phyloP scores from a whole-genome alignment of 2,113 vertebrate species.

The Zosterops pallidus region DNA sequence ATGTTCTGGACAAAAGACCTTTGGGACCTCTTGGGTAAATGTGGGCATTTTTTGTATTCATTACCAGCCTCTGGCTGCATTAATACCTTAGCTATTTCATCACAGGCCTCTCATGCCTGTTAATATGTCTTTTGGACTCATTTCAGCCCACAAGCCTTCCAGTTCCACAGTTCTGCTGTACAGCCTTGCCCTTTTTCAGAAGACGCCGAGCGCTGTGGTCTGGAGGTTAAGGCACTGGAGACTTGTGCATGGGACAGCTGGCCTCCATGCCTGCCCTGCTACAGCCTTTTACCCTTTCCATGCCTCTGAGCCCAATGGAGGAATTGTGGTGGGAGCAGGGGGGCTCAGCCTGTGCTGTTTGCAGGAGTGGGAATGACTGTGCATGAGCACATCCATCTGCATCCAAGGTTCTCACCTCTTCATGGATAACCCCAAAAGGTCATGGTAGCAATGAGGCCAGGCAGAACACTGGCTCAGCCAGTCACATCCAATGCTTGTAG shows the following conservation, averaged over 20 bases:
- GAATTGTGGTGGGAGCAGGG: background rate
- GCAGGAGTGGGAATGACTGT: background rate
- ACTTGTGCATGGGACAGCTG: background rate
- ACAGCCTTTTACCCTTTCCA: constrained; percentile 18
- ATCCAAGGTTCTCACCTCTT: background rate
- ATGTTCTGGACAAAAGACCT: constrained; percentile 63
- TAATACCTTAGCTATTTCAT: constrained; percentile 56
- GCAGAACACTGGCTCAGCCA: accelerated
- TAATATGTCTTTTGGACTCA: constrained; percentile 61
- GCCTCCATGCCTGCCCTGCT: background rate
- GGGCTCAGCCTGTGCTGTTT: background rate
- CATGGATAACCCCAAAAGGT: background rate
- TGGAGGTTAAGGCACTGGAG: constrained; percentile 42
- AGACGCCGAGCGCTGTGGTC: constrained; percentile 8
- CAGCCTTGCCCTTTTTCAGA: constrained; percentile 52
- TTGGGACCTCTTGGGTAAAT: constrained; percentile 64
- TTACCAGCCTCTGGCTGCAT: constrained; percentile 45
- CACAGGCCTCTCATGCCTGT: constrained; percentile 38
- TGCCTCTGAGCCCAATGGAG: background rate
- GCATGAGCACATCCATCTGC: accelerated
- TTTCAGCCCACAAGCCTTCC: constrained; percentile 23
- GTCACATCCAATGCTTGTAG: background rate
- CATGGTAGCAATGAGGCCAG: background rate
- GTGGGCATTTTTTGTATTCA: constrained; percentile 60
- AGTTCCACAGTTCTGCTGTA: constrained; percentile 6